A percentile compares a stretch with the other conserved stretches of the same genome.
Conservation (phyloP, 2,113 vertebrate species). For the Pelodiscus sinensis region DNA sequence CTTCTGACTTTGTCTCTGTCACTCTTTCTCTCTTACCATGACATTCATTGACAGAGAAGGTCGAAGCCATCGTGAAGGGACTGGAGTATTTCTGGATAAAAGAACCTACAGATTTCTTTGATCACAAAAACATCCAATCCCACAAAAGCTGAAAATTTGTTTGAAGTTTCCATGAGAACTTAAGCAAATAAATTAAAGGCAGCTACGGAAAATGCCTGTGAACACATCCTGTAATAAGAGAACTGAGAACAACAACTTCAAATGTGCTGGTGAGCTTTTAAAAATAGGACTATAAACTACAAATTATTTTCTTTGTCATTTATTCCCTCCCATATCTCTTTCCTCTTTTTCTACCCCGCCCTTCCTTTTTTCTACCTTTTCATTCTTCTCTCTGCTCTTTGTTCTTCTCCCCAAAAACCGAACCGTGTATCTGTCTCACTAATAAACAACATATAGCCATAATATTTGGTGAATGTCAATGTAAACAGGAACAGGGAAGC, state of each 20-base stretch:
- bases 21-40: neutral
- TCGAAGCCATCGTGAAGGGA: neutral
- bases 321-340: neutral
- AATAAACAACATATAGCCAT: conserved; percentile 32
- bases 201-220: neutral
- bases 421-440: conserved; percentile 27
- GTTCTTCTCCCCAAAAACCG: neutral
- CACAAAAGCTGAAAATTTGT: neutral
- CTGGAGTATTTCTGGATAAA: neutral
- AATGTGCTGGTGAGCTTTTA: neutral
- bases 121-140: neutral
- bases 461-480: neutral
- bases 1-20: neutral
- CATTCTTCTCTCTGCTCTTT: neutral
- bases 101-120: neutral
- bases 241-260: neutral
- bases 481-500: neutral
- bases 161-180: neutral
- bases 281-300: neutral
- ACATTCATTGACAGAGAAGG: conserved; percentile 8
- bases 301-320: neutral
- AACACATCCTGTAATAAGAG: neutral
- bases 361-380: neutral
- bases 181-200: neutral
- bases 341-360: neutral